Base-by-base conservation (phyloP, 2,113 vertebrate species). In the Agelaius tricolor region DNA sequence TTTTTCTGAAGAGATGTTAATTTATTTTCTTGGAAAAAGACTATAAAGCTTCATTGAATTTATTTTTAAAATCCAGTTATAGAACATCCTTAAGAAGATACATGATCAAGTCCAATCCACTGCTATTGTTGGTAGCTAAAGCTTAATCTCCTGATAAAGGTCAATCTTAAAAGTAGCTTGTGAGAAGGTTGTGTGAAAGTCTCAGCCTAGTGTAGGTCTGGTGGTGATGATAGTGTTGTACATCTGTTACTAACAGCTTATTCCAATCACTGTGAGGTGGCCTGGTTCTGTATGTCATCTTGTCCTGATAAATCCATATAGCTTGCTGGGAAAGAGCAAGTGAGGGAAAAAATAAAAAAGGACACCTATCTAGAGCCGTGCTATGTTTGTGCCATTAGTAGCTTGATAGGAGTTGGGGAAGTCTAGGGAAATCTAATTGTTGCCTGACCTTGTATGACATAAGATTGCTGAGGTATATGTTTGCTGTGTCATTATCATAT, bases 71-170 rank as follows among this genome's bases (percentile, higher is more conserved):
- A 63, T 87, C n/a, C 23, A 63, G 2, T 81, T 74, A 58, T 43
- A 19, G 58, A 85, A 77, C n/a, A 22, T 62, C 20, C 63, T 91
- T 80, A 89, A 83, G 75, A 88, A 77, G 75, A 67, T 67, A 24
- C 1, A 15, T 44, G 39, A 89, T 69, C 22, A 41, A 89, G 61
- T 84, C 68, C 44, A 91, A 82, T 92, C 89, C 41, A 21, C 26
- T 89, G 49, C 94, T 95, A 95, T 96, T 94, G 22, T 92, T 92
- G 87, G 91, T 61, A 89, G 31, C 84, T 87, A 94, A 76, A 96
- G 86, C 84, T 76, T 97, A 95, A 96, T 95, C 95, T 94, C 31
- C 72, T 87, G 95, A 92, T 96, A 89, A 91, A 85, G 69, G 49
- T 94, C 69, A 74, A 0, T 81, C 84, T 84, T 89, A 84, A 82